phyloP scores from a whole-genome alignment of 64 coral and sea anemone genomes.

The Stylophora pistillata region DNA sequence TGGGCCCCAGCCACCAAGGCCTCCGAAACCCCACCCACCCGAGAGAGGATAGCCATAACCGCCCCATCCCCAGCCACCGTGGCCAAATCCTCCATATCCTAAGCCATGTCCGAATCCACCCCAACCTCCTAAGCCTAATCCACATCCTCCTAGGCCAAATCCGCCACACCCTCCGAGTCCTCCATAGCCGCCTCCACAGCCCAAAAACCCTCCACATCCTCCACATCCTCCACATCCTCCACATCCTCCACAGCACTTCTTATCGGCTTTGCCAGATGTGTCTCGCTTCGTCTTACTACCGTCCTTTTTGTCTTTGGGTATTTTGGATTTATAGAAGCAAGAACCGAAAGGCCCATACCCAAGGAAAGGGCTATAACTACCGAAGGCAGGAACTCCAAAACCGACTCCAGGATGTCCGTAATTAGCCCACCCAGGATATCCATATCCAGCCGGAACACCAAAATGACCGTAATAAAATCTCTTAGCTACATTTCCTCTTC shows the following conservation, averaged over 20 bases:
- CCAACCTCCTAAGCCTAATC: not conserved
- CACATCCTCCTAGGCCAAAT: conserved; percentile 3
- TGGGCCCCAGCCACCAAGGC: conserved; percentile 29
- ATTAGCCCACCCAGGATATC: conserved; percentile 59
- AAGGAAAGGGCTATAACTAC: conserved; percentile 40
- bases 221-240: conserved; percentile 42
- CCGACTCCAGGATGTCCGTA: conserved; percentile 75
- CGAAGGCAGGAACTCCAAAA: conserved; percentile 47
- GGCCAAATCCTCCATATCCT: conserved; percentile 30
- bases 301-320: conserved; percentile 57
- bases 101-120: conserved; percentile 7
- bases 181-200: conserved; percentile 12
- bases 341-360: conserved; percentile 55
- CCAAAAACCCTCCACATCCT: not conserved
- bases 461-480: conserved; percentile 36
- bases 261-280: conserved; percentile 41
- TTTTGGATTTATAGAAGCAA: conserved; percentile 72
- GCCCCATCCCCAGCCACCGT: conserved; percentile 31
- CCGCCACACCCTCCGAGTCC: conserved; percentile 38
- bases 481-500: conserved; percentile 44
- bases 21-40: conserved; percentile 43
- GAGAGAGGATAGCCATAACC: conserved; percentile 35
- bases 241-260: conserved; percentile 37
- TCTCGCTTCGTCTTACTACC: not conserved
- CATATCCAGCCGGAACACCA: conserved; percentile 61